These are phyloP conservation scores for Cyclophora albipunctata DNA, from an alignment of 2,888 invertebrate species.

Conservation along the genomic window DNA sequence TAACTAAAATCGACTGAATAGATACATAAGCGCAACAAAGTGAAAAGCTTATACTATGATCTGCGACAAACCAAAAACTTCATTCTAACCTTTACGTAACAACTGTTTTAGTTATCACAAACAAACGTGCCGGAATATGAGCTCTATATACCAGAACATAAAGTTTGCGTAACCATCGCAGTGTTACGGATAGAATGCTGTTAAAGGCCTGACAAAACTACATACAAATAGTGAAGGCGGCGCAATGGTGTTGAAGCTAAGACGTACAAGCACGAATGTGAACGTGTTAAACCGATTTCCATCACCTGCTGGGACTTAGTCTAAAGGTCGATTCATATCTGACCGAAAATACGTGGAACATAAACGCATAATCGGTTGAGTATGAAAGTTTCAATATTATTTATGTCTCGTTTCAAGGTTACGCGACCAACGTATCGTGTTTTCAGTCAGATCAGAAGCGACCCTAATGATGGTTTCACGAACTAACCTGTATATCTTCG, in stretches of 20 bases:
- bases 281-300: constrained; percentile 68
- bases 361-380: too few relatives aligned
- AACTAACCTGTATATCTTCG: constrained; percentile 66
- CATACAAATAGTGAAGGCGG: constrained; percentile 36
- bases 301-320: constrained; percentile 43
- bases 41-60: constrained; percentile 12
- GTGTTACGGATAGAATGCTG: constrained; percentile 26
- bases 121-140: constrained; percentile 61
- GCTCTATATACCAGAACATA: constrained; percentile 65
- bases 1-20: constrained; percentile 12
- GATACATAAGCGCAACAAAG: constrained; percentile 24
- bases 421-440: too few relatives aligned
- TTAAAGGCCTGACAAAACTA: constrained; percentile 30
- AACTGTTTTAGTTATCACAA: constrained; percentile 33
- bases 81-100: constrained; percentile 26
- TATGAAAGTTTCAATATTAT: too few relatives aligned
- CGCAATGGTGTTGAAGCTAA: constrained; percentile 45
- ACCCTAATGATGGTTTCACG: too few relatives aligned
- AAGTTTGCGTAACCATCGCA: constrained; percentile 34
- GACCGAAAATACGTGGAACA: too few relatives aligned
- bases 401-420: too few relatives aligned
- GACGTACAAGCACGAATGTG: constrained; percentile 59
- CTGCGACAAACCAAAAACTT: constrained; percentile 20
- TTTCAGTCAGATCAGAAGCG: too few relatives aligned
- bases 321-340: constrained; percentile 18